Evolutionary conservation across 2,888 invertebrate species (phyloP).

Genomic region (Brachypalpus laphriformis): DNA sequence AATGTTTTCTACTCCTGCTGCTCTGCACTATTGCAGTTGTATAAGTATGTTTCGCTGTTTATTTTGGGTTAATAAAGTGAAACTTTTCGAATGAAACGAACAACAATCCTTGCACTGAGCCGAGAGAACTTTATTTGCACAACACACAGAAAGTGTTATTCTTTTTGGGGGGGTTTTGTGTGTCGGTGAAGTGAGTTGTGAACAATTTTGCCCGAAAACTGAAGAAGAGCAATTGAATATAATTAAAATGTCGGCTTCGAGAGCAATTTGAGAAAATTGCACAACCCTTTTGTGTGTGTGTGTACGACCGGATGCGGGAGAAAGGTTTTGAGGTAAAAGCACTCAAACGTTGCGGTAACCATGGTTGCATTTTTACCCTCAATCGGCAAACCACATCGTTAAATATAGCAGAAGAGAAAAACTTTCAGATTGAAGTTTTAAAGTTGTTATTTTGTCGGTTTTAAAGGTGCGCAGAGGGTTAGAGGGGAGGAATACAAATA

Average conservation of each 20-base stretch:
- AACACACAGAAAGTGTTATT: constrained; percentile 32
- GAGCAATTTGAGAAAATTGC: constrained; percentile 45
- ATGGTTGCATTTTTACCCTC: constrained; percentile 58
- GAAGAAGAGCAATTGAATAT: constrained; percentile 68
- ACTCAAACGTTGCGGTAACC: constrained; percentile 66
- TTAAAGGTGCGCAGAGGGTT: background rate
- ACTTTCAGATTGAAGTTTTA: constrained; percentile 33
- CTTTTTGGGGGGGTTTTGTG: background rate
- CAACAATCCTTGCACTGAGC: constrained; percentile 39
- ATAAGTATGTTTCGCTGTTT: constrained; percentile 29
- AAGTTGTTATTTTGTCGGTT: constrained; percentile 10
- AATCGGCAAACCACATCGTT: constrained; percentile 66
- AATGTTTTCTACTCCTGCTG: constrained; percentile 25
- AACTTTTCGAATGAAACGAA: constrained; percentile 56
- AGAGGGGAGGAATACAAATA: background rate
- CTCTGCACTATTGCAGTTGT: background rate
- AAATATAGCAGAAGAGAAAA: constrained; percentile 49
- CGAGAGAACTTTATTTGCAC: constrained; percentile 44
- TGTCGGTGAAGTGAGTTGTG: constrained; percentile 38
- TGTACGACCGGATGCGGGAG: constrained; percentile 12
- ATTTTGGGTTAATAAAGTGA: constrained; percentile 68
- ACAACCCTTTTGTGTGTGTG: constrained; percentile 25
- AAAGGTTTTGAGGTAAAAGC: constrained; percentile 47
- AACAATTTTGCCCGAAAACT: constrained; percentile 40
- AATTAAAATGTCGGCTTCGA: constrained; percentile 67